A percentile compares a stretch with the other conserved stretches of the same genome.
phyloP scores from a whole-genome alignment of 2,113 vertebrate genomes.

The Myanophis thanlyinensis region DNA sequence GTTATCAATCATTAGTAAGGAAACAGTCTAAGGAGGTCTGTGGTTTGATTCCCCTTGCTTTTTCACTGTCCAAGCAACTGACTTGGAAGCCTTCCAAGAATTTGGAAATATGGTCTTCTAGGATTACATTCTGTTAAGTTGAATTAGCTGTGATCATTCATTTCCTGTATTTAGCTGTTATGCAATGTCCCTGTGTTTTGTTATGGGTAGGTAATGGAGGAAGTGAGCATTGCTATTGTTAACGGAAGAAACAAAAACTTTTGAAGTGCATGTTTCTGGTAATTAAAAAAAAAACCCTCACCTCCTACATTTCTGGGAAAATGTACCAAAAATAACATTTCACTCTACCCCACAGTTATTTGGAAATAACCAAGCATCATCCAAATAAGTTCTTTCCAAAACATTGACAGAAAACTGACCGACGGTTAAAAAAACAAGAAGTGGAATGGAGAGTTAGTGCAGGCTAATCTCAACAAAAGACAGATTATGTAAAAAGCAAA shows the following conservation, averaged over 20 bases:
- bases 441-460: neutral
- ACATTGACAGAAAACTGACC: neutral
- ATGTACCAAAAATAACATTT: neutral
- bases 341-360: neutral
- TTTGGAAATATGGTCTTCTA: neutral
- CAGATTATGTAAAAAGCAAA: neutral
- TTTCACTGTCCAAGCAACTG: neutral
- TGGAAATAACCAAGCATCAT: neutral
- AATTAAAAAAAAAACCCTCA: neutral
- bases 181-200: conserved; percentile 14
- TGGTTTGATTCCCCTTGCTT: neutral
- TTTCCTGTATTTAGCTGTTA: conserved; percentile 22
- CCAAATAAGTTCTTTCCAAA: neutral
- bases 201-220: neutral
- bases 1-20: neutral
- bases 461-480: neutral
- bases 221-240: conserved; percentile 12
- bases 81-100: conserved; percentile 8
- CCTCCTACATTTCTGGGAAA: conserved; percentile 10
- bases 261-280: neutral
- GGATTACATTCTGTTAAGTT: neutral
- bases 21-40: neutral
- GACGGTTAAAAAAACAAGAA: neutral
- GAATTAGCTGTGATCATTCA: conserved; percentile 10
- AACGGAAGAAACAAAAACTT: conserved; percentile 19